phyloP scores from a whole-genome alignment of 64 coral and sea anemone genomes.

The Porites lutea region DNA sequence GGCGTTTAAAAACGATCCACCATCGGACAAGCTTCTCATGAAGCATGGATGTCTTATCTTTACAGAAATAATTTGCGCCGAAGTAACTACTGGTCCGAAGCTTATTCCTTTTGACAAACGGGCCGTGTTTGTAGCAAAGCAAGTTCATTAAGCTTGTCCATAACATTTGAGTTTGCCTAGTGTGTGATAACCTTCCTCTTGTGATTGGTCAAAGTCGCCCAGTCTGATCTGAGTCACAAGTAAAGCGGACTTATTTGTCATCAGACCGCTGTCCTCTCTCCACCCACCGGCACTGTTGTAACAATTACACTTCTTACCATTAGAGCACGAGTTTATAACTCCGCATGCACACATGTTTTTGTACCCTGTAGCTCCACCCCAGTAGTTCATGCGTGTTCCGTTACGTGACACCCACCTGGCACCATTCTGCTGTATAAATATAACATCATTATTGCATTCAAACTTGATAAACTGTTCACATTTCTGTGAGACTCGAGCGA shows the following conservation, averaged over 20 bases:
- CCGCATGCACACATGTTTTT: not conserved
- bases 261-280: slow-evolving; percentile 47
- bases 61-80: too few species aligned
- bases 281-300: not conserved
- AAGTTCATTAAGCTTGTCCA: not conserved
- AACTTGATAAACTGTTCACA: slow-evolving; percentile 70
- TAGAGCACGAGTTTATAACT: slow-evolving; percentile 25
- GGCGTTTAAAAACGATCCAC: too few species aligned
- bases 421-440: not conserved
- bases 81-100: too few species aligned
- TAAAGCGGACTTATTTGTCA: slow-evolving; percentile 39
- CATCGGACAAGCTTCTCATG: too few species aligned
- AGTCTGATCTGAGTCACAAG: slow-evolving; percentile 32
- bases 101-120: too few species aligned
- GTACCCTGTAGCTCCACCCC: too few species aligned
- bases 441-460: slow-evolving; percentile 11
- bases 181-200: slow-evolving; percentile 15
- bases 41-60: too few species aligned
- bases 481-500: slow-evolving; percentile 33
- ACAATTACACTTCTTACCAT: slow-evolving; percentile 4
- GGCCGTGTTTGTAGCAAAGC: not conserved
- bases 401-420: slow-evolving; percentile 28
- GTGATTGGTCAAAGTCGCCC: not conserved
- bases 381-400: too few species aligned
- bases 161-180: slow-evolving; percentile 44